Evolutionary conservation across 1,140 invertebrate genomes (phyloP), one percentile per base, ranked within the genome.

Genomic region (Psilanteris sp.): DNA sequence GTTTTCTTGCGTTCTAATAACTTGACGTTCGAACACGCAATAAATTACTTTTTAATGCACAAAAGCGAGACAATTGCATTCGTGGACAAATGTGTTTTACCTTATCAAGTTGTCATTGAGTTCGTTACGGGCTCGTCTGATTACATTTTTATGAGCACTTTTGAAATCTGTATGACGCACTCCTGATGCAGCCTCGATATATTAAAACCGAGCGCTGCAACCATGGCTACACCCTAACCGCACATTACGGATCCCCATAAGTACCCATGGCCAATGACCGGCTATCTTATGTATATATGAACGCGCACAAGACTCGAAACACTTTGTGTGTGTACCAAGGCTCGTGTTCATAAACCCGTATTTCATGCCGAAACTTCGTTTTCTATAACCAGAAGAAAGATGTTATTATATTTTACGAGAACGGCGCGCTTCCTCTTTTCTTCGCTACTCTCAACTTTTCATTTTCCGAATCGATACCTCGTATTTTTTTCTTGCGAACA

Each of bases 151-250:
- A 74, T 67, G 54, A 67, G 46, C 62, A 54, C 61, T 74, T 74
- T 67, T 44, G 71, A 66, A 46, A 29, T 37, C 44, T 34, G 31
- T 22, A 59, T 57, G 75, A 68, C 46, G 50, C 52, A 64, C 75
- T 67, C 54, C 8, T 1, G 20, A 15, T 74, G 44, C 59, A 67
- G 26, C 22, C 31, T 55, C 46, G 31, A 75, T 68, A 59, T 73
- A 78, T 78, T 72, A 68, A 73, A 78, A 70, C 57, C 20, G 43
- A 18, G n/a, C 14, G 37, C 43, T 72, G 74, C 68, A 77, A 78
- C 75, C 68, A 78, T 78, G 75, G 62, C 68, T 78, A 78, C 75
- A 70, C 68, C 70, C 75, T 18, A 73, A 70, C 61, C 75, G 57
- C 70, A 70, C 46, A 70, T 78, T 70, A 78, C 57, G 26, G 39